These are phyloP conservation scores for Brachyopa scutellaris DNA, from an alignment of 2,888 invertebrate genomes.

Conservation along the genomic window DNA sequence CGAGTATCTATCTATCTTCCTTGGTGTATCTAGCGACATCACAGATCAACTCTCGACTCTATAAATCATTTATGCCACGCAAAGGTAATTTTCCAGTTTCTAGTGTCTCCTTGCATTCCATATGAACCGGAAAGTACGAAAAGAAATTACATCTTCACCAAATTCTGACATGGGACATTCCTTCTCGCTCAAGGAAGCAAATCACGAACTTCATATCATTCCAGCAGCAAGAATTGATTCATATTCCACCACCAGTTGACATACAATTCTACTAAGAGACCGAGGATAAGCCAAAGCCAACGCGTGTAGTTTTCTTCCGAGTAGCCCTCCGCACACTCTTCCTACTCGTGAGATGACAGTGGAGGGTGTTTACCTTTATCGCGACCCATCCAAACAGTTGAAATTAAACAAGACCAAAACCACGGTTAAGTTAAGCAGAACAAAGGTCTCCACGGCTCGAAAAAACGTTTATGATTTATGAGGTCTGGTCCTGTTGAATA, in stretches of 20 bases:
- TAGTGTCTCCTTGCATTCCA: not conserved
- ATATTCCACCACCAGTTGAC: conserved; percentile 7
- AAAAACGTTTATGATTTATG: conserved; percentile 54
- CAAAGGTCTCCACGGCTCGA: conserved; percentile 30
- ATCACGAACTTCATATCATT: conserved; percentile 53
- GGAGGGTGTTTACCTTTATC: conserved; percentile 11
- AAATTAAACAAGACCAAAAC: not conserved
- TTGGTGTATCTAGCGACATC: conserved; percentile 3
- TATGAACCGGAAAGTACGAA: not conserved
- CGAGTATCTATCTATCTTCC: not conserved
- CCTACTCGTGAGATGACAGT: not conserved
- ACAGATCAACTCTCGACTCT: conserved; percentile 33
- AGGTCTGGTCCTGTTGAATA: conserved; percentile 57
- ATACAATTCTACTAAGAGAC: not conserved
- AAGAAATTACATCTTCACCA: conserved; percentile 25
- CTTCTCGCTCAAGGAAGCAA: conserved; percentile 38
- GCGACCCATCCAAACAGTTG: conserved; percentile 25
- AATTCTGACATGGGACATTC: conserved; percentile 43
- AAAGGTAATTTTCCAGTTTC: conserved; percentile 38
- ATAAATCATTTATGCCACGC: conserved; percentile 49
- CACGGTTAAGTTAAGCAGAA: conserved; percentile 34
- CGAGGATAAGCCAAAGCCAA: not conserved
- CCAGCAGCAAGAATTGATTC: conserved; percentile 41
- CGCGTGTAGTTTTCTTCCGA: not conserved
- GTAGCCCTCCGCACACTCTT: too few relatives aligned